Percentiles rank a stretch among this genome's conserved stretches.
phyloP scores from a whole-genome alignment of 2,888 invertebrate species.

The Polydrusus pterygomalis region DNA sequence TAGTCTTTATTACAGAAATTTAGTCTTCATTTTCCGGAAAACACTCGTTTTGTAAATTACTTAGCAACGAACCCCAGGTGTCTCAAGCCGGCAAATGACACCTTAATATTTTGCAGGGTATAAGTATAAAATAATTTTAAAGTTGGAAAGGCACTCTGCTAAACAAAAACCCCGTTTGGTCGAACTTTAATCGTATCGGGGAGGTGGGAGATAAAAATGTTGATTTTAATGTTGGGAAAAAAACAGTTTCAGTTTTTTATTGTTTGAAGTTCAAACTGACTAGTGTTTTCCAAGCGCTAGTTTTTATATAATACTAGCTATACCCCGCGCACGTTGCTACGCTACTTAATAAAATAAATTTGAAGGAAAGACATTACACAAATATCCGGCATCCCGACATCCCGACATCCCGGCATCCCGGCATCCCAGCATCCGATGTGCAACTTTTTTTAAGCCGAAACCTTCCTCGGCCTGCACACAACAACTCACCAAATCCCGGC shows the following conservation, averaged over 20 bases:
- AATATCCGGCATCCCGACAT: no score
- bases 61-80: slow-evolving; percentile 52
- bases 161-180: slow-evolving; percentile 42
- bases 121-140: slow-evolving; percentile 51
- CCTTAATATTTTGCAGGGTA: slow-evolving; percentile 50
- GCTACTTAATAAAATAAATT: no score
- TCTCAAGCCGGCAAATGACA: slow-evolving; percentile 49
- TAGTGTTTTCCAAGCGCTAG: no score
- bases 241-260: neutral
- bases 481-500: no score
- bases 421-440: no score
- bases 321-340: no score
- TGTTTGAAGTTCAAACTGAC: neutral
- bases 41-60: slow-evolving; percentile 54
- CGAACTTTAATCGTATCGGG: slow-evolving; percentile 23
- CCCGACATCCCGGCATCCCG: no score
- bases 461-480: no score
- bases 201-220: neutral
- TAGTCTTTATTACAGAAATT: slow-evolving; percentile 48
- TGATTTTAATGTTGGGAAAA: neutral
- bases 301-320: no score
- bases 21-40: slow-evolving; percentile 43
- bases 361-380: no score
- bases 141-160: slow-evolving; percentile 47
- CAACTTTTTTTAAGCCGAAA: no score